A percentile compares a stretch with the other conserved stretches of the same genome.
phyloP scores from a whole-genome alignment of 2,888 invertebrate genomes.

The Lacanobia oleracea region DNA sequence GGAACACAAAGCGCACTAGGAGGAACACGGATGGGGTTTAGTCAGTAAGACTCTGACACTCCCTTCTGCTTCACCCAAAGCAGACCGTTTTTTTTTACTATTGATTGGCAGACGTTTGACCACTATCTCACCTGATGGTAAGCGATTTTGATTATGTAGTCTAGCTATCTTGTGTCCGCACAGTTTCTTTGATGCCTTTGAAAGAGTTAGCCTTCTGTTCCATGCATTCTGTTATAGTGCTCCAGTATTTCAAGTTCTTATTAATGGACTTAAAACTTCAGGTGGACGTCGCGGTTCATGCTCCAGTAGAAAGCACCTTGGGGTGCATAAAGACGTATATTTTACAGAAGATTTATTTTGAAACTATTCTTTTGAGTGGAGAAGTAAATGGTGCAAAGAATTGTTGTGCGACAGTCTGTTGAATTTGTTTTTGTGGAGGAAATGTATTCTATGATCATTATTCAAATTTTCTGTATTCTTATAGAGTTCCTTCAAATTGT shows the following conservation, averaged over 20 bases:
- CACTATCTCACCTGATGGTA: too few species aligned
- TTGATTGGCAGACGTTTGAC: too few species aligned
- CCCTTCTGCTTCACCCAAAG: too few species aligned
- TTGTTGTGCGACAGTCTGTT: conserved; percentile 2
- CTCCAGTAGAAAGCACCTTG: conserved; percentile 20
- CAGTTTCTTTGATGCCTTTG: too few species aligned
- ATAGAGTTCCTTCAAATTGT: too few species aligned
- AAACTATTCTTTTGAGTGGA: conserved; percentile 35
- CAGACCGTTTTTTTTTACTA: too few species aligned
- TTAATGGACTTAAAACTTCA: conserved; percentile 57
- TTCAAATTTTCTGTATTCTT: too few species aligned
- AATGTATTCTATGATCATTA: not conserved
- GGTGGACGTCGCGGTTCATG: conserved; percentile 47
- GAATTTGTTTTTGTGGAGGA: not conserved
- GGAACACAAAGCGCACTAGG: too few species aligned
- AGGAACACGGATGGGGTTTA: too few species aligned
- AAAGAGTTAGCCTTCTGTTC: conserved; percentile 6
- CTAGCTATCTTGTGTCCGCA: too few species aligned
- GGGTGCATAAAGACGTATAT: conserved; percentile 36
- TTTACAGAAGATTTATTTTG: conserved; percentile 36
- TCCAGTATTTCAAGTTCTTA: conserved; percentile 56
- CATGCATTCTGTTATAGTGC: not conserved
- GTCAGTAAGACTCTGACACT: too few species aligned
- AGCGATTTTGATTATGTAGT: too few species aligned
- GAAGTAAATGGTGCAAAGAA: conserved; percentile 6